These are phyloP conservation scores for Pseudomyrmex gracilis DNA, from an alignment of 1,140 invertebrate species.

Conservation along the genomic window DNA sequence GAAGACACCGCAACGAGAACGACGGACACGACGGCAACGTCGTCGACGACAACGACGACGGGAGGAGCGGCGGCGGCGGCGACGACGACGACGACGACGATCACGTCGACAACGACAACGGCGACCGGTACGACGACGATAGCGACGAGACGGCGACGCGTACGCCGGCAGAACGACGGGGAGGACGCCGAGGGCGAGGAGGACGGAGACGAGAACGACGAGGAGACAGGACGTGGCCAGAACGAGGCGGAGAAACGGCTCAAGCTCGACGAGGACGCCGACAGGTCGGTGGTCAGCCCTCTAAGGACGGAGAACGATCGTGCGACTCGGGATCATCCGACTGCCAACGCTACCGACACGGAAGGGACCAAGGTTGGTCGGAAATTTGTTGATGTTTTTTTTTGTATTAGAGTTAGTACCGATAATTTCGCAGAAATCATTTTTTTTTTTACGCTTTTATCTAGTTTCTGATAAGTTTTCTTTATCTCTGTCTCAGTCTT, in stretches of 20 bases:
- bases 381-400: no score
- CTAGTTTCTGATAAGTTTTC: no score
- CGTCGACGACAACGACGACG: conserved; percentile 57
- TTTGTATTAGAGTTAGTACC: neutral
- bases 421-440: neutral
- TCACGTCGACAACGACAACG: conserved; percentile 76
- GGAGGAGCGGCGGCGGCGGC: conserved; percentile 26
- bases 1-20: conserved; percentile 63
- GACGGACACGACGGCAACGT: conserved; percentile 57
- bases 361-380: conserved; percentile 81
- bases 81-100: conserved; percentile 43
- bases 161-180: conserved; percentile 62
- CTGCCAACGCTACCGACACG: conserved; percentile 78
- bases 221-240: conserved; percentile 68
- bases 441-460: no score
- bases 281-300: conserved; percentile 70
- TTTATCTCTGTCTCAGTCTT: neutral
- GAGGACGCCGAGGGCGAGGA: conserved; percentile 68
- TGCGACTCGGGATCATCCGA: conserved; percentile 75
- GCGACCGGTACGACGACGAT: conserved; percentile 69
- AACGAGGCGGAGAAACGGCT: conserved; percentile 75
- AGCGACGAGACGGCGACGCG: conserved; percentile 65
- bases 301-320: conserved; percentile 78
- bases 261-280: conserved; percentile 76
- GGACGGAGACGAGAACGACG: conserved; percentile 84